Base-by-base conservation (phyloP, 2,113 vertebrate genomes). In the Sarotherodon lohbergeri region DNA sequence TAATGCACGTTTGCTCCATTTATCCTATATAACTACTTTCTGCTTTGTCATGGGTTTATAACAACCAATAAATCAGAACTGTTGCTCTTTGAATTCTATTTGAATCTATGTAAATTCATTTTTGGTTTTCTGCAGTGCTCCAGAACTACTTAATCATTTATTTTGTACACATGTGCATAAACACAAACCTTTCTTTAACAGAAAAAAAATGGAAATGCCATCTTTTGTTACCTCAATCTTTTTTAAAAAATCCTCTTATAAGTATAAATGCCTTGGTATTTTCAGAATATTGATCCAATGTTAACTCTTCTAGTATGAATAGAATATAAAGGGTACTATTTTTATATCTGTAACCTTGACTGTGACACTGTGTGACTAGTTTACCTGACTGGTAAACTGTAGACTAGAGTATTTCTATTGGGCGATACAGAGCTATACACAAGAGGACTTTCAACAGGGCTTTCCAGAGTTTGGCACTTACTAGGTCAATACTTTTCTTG, bases 181-280 rank as follows among this genome's bases (percentile, higher is more conserved):
- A 76, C 1, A 36, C 10, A 80, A 89, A 68, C 81, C 81, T 86
- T 92, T 82, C 86, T 90, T 90, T 90, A 83, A 86, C 56, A 80
- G 68, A 79, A 88, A 87, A 86, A 80, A 86, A 86, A n/a, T 32
- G n/a, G 32, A 85, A 90, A 85, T 89, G 39, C 32, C 85, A 80
- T 87, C 88, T 90, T 94, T 93, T 95, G 91, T 90, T 91, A 87
- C 54, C 56, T 78, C 93, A 93, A 94, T 91, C 89, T 93, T 43
- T 87, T 88, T 91, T 71, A 19, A 68, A 39, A 93, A 95, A 95
- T 95, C 90, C 93, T 94, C 86, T 94, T 93, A 94, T 88, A 82
- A 90, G 89, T 80, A 59, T 66, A 54, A 90, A 92, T 71, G 61
- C 89, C 81, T 91, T 85, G 89, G 68, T 86, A 63, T 92, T 90